Base-by-base conservation (phyloP, 30 jellyfish, hydroid and myxozoan species). In the Pelagia noctiluca region DNA sequence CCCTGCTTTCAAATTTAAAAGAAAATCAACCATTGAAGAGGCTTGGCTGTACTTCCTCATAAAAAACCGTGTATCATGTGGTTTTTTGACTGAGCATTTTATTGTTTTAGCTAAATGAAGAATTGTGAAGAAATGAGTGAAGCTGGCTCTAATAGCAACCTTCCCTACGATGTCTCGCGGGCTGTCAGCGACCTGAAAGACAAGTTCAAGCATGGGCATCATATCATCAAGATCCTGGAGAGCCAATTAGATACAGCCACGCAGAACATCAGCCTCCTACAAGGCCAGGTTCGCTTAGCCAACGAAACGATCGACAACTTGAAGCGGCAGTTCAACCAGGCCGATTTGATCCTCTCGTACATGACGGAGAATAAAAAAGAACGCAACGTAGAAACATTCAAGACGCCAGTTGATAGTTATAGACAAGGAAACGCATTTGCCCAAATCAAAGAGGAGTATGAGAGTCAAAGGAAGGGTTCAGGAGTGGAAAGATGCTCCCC, bases 221-320 rank as follows among this genome's bases (percentile, higher is more conserved):
- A 93, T 52, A 75, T 93, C 37, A 88, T 86, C 60, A 86, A 82
- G 61, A 93, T 93, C 25, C 73, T 93, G n/a, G 98, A 93, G 57
- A 82, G 91, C 74, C 98, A 93, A 75, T 88, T 93, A 42, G 96
- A 87, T 63, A 88, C 98, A 21, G 98, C 98, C 42, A 88, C 90
- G 50, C 96, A 93, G 63, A 93, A 93, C 78, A 81, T 93, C 50
- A 85, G 95, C 70, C 67, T 93, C 18, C 92, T 93, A 46, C 98
- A 93, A 68, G 98, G 97, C 2, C 98, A 93, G 62, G 79, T 93
- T 2, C 92, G 97, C 5, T 88, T 93, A 22, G 98, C 98, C 2
- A 93, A 86, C 54, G 98, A 93, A 66, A 93, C 98, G 2, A 88
- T 93, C 5, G 84, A 79, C 74, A 93, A 86, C 52, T 83, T 93